Evolutionary conservation across 2,113 vertebrate genomes (phyloP).

Genomic region (Hippopotamus amphibius): DNA sequence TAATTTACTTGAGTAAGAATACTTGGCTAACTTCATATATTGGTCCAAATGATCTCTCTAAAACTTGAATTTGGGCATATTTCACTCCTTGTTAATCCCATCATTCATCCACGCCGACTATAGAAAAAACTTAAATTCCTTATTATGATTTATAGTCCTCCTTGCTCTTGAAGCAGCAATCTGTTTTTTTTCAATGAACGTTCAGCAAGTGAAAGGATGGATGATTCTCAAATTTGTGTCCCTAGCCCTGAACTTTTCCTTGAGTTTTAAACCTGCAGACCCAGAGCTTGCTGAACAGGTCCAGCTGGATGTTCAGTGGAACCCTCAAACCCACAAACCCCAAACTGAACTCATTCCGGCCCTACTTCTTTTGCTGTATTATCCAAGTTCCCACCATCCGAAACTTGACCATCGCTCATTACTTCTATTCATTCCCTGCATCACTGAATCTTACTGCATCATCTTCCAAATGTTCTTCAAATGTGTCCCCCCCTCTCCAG

Average conservation of each 20-base stretch:
- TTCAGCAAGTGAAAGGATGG: neutral
- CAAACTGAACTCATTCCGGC: neutral
- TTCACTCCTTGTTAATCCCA: neutral
- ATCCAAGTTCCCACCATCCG: neutral
- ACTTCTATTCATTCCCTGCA: neutral
- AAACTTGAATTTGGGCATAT: neutral
- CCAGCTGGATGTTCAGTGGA: neutral
- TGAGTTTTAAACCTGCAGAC: slow-evolving; percentile 5
- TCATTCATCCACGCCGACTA: neutral
- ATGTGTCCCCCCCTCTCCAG: neutral
- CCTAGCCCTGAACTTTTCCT: neutral
- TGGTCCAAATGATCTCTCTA: neutral
- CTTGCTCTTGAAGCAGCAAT: neutral
- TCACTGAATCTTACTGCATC: neutral
- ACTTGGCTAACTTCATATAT: neutral
- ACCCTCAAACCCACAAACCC: neutral
- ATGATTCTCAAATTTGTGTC: neutral
- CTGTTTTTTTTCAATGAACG: neutral
- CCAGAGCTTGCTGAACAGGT: neutral
- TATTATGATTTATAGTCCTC: neutral
- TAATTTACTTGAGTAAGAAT: neutral
- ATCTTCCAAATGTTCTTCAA: neutral
- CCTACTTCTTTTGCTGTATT: neutral
- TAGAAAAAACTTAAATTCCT: neutral
- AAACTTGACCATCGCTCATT: neutral